phyloP scores from a whole-genome alignment of 53 echinoderm and acorn worm genomes.

The Holothuria leucospilota region DNA sequence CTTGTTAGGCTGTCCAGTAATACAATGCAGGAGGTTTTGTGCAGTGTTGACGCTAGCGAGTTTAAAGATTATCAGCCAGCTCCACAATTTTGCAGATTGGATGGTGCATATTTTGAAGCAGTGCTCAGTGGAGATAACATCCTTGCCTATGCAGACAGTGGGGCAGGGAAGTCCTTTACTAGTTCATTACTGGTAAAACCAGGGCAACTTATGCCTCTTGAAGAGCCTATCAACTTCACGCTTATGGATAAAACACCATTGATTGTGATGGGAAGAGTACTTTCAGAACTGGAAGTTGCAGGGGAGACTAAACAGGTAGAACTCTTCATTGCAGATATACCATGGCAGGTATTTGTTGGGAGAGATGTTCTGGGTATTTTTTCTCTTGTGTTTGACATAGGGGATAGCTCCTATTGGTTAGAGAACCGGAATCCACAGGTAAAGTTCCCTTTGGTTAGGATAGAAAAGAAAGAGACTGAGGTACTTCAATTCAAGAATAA shows the following conservation, averaged over 20 bases:
- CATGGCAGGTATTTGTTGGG: neutral
- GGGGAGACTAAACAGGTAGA: neutral
- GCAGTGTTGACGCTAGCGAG: too few relatives aligned
- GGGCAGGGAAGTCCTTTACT: neutral
- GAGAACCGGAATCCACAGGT: too few relatives aligned
- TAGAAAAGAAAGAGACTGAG: too few relatives aligned
- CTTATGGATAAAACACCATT: neutral
- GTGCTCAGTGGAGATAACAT: neutral
- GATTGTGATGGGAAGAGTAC: too few relatives aligned
- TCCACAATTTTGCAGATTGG: neutral
- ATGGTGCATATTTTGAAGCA: neutral
- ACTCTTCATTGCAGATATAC: neutral
- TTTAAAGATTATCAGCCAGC: too few relatives aligned
- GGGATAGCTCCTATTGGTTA: neutral
- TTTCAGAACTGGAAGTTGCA: neutral
- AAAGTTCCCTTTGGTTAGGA: too few relatives aligned
- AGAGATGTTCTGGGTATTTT: neutral
- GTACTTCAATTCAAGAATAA: too few relatives aligned
- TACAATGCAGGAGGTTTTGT: neutral
- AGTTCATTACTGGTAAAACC: neutral
- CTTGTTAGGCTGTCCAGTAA: neutral
- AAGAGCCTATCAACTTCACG: neutral
- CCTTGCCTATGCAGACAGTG: neutral
- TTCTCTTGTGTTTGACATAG: neutral
- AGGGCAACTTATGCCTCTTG: neutral